A percentile compares a stretch with the other conserved stretches of the same genome.
phyloP scores from a whole-genome alignment of 2,797 vertebrate species.

The Pterois miles region DNA sequence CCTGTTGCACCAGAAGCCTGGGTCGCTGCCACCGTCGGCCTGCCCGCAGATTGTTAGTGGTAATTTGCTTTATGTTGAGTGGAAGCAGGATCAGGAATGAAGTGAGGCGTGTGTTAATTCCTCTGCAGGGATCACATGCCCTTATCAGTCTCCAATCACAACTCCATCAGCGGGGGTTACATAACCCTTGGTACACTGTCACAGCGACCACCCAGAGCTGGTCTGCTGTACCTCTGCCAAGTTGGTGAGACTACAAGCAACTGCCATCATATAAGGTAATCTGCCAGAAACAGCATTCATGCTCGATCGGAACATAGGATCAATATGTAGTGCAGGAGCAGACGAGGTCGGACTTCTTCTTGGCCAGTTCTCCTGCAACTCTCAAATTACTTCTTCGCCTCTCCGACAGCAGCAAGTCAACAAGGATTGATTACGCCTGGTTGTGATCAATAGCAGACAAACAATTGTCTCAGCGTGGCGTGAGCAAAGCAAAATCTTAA shows the following conservation, averaged over 20 bases:
- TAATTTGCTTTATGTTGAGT: constrained; percentile 78
- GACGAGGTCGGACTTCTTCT: constrained; percentile 29
- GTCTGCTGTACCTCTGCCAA: constrained; percentile 40
- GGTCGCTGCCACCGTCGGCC: constrained; percentile 46
- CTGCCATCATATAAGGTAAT: constrained; percentile 40
- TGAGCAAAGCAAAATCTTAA: constrained; percentile 29
- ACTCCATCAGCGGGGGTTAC: constrained; percentile 65
- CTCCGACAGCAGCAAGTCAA: background rate
- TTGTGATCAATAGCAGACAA: constrained; percentile 74
- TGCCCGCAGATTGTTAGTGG: constrained; percentile 72
- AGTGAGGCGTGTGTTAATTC: constrained; percentile 67
- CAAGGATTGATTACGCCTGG: constrained; percentile 45
- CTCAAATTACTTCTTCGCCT: constrained; percentile 24
- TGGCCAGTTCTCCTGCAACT: constrained; percentile 2
- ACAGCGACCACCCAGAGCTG: constrained; percentile 65
- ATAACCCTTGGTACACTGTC: constrained; percentile 55
- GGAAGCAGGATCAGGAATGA: constrained; percentile 67
- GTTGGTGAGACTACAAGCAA: constrained; percentile 43
- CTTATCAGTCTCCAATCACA: constrained; percentile 75
- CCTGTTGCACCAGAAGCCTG: constrained; percentile 45
- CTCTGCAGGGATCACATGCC: constrained; percentile 74
- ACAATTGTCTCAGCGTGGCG: constrained; percentile 47
- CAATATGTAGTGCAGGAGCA: constrained; percentile 40
- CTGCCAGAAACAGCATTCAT: constrained; percentile 3
- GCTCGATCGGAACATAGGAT: constrained; percentile 24